Percentiles rank a stretch among this genome's conserved stretches.
Conservation (phyloP, 2,888 invertebrate genomes). For the Sepiola atlantica region DNA sequence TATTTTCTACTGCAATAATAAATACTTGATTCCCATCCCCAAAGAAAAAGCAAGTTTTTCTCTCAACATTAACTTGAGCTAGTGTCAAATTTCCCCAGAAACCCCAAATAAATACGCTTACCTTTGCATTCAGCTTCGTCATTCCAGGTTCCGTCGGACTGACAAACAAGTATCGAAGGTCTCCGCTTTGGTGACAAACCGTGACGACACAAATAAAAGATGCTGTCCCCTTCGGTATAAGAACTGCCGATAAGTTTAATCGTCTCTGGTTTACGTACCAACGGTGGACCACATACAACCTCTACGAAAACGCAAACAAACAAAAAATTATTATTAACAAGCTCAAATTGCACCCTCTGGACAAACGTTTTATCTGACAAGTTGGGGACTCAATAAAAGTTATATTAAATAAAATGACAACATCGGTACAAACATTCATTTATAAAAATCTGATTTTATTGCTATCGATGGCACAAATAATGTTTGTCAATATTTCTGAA, state of each 20-base stretch:
- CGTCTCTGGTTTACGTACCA: slow-evolving; percentile 58
- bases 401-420: no score
- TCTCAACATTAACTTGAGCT: no score
- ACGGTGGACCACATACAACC: background rate
- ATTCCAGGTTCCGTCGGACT: slow-evolving; percentile 78
- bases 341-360: no score
- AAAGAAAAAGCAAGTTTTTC: no score
- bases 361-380: no score
- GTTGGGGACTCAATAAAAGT: background rate
- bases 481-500: no score
- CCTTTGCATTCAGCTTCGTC: slow-evolving; percentile 75
- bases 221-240: slow-evolving; percentile 64
- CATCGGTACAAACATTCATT: background rate
- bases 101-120: slow-evolving; percentile 51
- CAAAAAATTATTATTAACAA: background rate
- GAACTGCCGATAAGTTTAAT: slow-evolving; percentile 64
- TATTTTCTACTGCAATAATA: no score
- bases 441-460: no score
- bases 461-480: no score
- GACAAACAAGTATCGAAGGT: slow-evolving; percentile 75
- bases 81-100: no score
- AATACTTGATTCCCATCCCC: no score
- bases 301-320: background rate
- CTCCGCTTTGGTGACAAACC: slow-evolving; percentile 63
- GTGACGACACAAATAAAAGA: slow-evolving; percentile 66